Base-by-base conservation (phyloP, 2,113 vertebrate genomes). In the Baryphthengus martii region DNA sequence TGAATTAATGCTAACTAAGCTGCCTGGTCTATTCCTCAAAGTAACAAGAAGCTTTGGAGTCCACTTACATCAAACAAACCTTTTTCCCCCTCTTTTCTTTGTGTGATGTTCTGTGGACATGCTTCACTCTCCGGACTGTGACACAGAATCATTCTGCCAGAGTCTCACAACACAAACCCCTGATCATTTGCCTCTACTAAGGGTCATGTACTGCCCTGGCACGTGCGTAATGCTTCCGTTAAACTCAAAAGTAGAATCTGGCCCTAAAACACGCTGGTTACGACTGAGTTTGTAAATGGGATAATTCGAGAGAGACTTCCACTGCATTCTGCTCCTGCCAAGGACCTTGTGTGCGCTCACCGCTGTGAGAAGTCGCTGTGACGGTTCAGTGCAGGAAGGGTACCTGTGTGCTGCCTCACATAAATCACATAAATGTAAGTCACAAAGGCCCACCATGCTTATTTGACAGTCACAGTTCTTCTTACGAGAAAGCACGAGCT, bases 1-100 rank as follows among this genome's bases (percentile, higher is more conserved):
- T 90, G 90, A 91, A 85, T 92, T 77, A 93, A 93, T 77, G 70
- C 58, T 89, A 94, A 79, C 24, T 68, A 85, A 79, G 42, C 78
- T 94, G 55, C 67, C 75, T 62, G 9, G 49, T 53, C 58, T n/a
- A 78, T 73, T 85, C 47, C 42, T 95, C 61, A 89, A 87, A 82
- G 63, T 70, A 85, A 80, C 79, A 94, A 85, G 24, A 85, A 78
- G 68, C 39, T 92, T 71, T 81, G 73, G 73, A 94, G 62, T 59
- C 31, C 71, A 75, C 37, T 44, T 88, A 87, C 3, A 5, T 93
- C 67, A 95, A 63, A 39, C 29, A 89, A 86, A 16, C 21, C 29
- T 50, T 10, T 16, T 31, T 72, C 33, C 18, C 3, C 4, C 13
- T 31, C 35, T 61, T 77, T 58, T 85, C 79, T 83, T 75, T 90